Percentiles rank a stretch among this genome's conserved stretches.
These are phyloP conservation scores for Rhagophthalmus giganteus DNA, from an alignment of 2,888 invertebrate species.

Conservation along the genomic window DNA sequence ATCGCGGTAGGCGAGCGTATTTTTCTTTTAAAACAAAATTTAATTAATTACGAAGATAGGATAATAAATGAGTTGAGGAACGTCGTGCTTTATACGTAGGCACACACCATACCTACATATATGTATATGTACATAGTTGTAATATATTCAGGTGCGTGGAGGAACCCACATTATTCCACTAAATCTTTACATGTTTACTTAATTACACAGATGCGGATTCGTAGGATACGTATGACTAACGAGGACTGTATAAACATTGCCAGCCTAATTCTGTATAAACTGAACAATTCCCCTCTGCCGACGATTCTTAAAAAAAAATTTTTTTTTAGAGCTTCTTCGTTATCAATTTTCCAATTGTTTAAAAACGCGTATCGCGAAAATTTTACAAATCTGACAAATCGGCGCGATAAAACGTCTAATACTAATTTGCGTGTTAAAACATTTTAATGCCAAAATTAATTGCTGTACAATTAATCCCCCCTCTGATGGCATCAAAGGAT, in stretches of 20 bases:
- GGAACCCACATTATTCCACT: conserved; percentile 2
- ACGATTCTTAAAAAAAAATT: not conserved
- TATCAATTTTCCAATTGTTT: no score
- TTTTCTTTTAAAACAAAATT: no score
- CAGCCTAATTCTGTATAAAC: not conserved
- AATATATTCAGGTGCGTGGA: conserved; percentile 9
- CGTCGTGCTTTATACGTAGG: not conserved
- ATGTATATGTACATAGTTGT: conserved; percentile 9
- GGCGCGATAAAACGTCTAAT: conserved; percentile 7
- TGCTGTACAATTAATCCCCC: conserved; percentile 25
- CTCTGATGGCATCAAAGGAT: conserved; percentile 25
- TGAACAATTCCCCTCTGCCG: not conserved
- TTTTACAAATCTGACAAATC: not conserved
- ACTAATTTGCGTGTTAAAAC: conserved; percentile 27
- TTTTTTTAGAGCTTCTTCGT: no score
- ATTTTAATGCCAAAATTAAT: conserved; percentile 21
- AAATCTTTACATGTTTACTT: conserved; percentile 17
- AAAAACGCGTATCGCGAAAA: no score
- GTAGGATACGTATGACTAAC: not conserved
- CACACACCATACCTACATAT: not conserved
- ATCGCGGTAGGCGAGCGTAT: no score
- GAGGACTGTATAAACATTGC: not conserved
- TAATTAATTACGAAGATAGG: not conserved
- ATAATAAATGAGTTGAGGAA: not conserved
- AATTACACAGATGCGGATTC: conserved; percentile 8